phyloP scores from a whole-genome alignment of 2,797 vertebrate genomes.

The Intellagama lesueurii region DNA sequence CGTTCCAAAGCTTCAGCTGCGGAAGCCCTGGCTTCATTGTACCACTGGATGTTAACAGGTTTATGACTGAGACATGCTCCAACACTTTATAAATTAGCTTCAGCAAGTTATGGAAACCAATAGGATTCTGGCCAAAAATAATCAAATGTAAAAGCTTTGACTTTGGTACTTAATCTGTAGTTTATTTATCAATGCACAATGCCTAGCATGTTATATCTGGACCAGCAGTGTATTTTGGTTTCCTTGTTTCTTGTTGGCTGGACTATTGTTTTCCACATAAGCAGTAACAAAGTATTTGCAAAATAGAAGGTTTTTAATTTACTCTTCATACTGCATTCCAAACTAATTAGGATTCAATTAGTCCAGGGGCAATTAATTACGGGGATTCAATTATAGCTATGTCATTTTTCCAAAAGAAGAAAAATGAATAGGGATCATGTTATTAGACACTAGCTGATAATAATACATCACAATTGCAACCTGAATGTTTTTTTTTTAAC shows the following conservation, averaged over 20 bases:
- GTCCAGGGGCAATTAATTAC: slow-evolving; percentile 16
- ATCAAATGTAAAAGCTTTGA: background rate
- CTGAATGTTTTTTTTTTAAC: background rate
- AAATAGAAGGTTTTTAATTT: background rate
- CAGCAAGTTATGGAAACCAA: no score
- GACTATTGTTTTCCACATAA: slow-evolving; percentile 1
- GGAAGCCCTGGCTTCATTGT: no score
- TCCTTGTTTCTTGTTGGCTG: background rate
- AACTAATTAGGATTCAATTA: slow-evolving; percentile 5
- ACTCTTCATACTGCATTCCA: background rate
- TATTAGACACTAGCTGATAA: background rate
- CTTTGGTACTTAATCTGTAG: background rate
- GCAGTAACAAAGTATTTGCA: background rate
- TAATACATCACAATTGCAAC: slow-evolving; percentile 3
- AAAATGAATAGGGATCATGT: background rate
- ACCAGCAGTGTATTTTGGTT: background rate
- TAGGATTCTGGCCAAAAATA: no score
- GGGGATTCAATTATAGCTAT: slow-evolving; percentile 7
- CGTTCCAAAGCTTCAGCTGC: no score
- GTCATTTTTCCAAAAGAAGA: background rate
- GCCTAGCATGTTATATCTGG: background rate
- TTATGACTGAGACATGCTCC: no score
- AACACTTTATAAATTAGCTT: no score
- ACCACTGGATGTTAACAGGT: no score
- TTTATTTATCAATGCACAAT: background rate